Conservation (phyloP, 2,113 vertebrate species). For the Ageneiosus marmoratus region DNA sequence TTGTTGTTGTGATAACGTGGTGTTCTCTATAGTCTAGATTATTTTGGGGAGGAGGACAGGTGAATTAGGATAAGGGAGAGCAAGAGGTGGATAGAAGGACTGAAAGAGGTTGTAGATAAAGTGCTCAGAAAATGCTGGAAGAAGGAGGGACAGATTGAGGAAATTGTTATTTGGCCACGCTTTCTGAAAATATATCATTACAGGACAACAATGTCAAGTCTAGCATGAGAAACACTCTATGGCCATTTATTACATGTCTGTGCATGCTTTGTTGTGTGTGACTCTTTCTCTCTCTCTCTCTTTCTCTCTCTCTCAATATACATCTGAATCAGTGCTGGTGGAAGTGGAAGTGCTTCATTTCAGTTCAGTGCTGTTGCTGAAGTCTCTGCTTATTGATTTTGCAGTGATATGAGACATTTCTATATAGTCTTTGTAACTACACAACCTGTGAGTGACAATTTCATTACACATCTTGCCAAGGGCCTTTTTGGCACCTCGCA, state of each 20-base stretch:
- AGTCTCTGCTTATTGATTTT: constrained; percentile 46
- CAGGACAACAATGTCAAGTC: constrained; percentile 3
- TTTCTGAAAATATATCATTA: constrained; percentile 26
- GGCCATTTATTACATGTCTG: constrained; percentile 2
- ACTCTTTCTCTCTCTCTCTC: not conserved
- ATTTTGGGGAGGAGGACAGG: not conserved
- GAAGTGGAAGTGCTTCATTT: constrained; percentile 25
- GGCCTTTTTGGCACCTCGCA: not conserved
- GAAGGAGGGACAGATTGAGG: not conserved
- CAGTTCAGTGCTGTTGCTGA: not conserved
- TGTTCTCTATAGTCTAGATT: constrained; percentile 6
- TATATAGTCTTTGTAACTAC: constrained; percentile 10
- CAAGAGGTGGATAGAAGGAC: not conserved
- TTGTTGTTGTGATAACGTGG: constrained; percentile 13
- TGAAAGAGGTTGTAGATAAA: not conserved
- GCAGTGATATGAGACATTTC: constrained; percentile 43
- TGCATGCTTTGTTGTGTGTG: not conserved
- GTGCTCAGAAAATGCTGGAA: not conserved
- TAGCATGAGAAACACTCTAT: not conserved
- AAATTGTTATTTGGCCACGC: constrained; percentile 2
- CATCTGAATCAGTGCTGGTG: not conserved
- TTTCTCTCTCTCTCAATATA: not conserved
- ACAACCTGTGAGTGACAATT: constrained; percentile 35
- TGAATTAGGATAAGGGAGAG: not conserved
- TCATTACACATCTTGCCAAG: constrained; percentile 40